Conservation (phyloP, 2,113 vertebrate genomes). For the Scytalopus superciliaris region DNA sequence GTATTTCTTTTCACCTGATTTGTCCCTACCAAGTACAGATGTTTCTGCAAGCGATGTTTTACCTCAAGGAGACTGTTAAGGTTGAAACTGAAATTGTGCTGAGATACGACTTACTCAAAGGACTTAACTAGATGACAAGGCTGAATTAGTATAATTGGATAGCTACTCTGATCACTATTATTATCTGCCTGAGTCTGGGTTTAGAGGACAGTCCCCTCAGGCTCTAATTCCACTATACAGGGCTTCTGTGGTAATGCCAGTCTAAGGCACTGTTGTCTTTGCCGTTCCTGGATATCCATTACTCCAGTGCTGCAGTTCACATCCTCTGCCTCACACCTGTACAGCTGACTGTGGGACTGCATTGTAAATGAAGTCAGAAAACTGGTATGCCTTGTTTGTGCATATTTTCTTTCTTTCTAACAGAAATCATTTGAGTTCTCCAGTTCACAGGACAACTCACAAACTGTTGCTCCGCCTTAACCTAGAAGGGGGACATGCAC, state of each 20-base stretch:
- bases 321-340: rapidly evolving
- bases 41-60: neutral
- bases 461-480: neutral
- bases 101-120: neutral
- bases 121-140: too few relatives aligned
- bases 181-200: rapidly evolving
- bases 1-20: neutral
- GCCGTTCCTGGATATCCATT: neutral
- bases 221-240: neutral
- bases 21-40: neutral
- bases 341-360: neutral
- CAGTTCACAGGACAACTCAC: neutral
- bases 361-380: neutral
- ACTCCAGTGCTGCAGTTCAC: neutral
- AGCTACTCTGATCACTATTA: neutral
- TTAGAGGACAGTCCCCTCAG: neutral
- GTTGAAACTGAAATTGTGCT: neutral
- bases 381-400: neutral
- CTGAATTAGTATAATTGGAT: neutral
- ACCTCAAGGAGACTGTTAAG: neutral
- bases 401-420: neutral
- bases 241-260: neutral
- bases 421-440: neutral
- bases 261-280: neutral
- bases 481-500: neutral